phyloP scores from a whole-genome alignment of 2,888 invertebrate species.

The Orchesella flavescens region DNA sequence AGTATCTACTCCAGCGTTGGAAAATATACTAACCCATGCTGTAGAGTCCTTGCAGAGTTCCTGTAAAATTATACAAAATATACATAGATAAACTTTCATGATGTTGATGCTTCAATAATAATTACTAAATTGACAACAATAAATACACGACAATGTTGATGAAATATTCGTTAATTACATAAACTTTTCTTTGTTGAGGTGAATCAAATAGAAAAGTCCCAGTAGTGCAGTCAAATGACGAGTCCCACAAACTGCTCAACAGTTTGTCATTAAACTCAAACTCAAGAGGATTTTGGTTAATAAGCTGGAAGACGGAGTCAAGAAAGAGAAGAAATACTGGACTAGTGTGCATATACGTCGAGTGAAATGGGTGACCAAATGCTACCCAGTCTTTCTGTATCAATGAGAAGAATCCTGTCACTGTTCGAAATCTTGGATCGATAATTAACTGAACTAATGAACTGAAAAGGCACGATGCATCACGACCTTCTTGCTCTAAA shows the following conservation, averaged over 20 bases:
- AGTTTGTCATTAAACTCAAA: constrained; percentile 96
- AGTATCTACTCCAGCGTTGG: constrained; percentile 11
- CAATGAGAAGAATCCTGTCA: constrained; percentile 90
- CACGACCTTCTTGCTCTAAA: constrained; percentile 85
- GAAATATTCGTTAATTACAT: too few species aligned
- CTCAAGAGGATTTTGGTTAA: constrained; percentile 88
- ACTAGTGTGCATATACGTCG: constrained; percentile 69
- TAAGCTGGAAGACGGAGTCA: constrained; percentile 94
- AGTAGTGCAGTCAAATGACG: constrained; percentile 67
- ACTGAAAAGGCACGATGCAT: constrained; percentile 89
- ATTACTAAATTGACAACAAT: too few species aligned
- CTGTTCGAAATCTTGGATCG: constrained; percentile 87
- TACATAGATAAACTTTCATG: neutral
- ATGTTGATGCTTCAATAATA: neutral
- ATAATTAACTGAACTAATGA: constrained; percentile 89
- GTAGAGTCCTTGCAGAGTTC: constrained; percentile 67
- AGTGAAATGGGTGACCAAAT: constrained; percentile 89
- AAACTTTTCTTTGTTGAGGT: constrained; percentile 55
- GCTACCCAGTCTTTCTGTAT: constrained; percentile 97
- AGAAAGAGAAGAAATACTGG: constrained; percentile 93
- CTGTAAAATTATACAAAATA: constrained; percentile 24
- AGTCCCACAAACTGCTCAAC: constrained; percentile 92
- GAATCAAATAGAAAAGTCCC: constrained; percentile 71
- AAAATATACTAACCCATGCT: constrained; percentile 67
- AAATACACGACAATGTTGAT: too few species aligned